Conservation (phyloP, 2,797 vertebrate genomes). For the Lepilemur ruficaudatus region DNA sequence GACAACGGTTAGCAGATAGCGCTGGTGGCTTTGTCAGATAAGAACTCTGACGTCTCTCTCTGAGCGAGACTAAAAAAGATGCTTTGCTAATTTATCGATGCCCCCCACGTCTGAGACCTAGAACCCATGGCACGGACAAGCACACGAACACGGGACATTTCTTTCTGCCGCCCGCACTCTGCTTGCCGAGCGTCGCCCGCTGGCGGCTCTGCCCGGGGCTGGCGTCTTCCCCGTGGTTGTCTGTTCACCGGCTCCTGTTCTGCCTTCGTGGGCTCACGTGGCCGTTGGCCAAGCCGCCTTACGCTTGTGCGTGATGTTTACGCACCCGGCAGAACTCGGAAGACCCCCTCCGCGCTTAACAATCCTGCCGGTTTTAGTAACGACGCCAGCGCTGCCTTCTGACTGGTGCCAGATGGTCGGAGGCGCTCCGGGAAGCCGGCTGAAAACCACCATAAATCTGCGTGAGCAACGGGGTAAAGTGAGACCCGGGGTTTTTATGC, state of each 20-base stretch:
- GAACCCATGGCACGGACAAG: background rate
- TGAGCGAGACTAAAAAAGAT: background rate
- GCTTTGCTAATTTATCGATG: rapidly evolving
- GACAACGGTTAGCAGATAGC: background rate
- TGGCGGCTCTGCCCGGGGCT: rapidly evolving
- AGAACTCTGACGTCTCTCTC: background rate
- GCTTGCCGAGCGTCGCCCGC: background rate
- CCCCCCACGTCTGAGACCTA: background rate
- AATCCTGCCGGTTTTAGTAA: background rate
- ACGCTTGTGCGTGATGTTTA: background rate
- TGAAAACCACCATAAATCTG: constrained; percentile 48
- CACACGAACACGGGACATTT: background rate
- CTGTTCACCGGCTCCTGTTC: background rate
- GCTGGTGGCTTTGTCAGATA: no score
- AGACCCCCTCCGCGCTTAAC: background rate
- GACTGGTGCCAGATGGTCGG: constrained; percentile 39
- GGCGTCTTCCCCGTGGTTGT: background rate
- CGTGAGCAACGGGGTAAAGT: constrained; percentile 59
- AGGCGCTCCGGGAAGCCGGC: background rate
- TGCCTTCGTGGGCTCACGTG: no score
- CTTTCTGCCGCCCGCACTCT: background rate
- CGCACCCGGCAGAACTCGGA: background rate
- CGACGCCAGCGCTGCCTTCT: background rate
- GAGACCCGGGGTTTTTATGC: constrained; percentile 68
- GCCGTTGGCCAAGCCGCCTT: background rate